These are phyloP conservation scores for Knipowitschia caucasica DNA, from an alignment of 2,797 vertebrate genomes.

Conservation along the genomic window DNA sequence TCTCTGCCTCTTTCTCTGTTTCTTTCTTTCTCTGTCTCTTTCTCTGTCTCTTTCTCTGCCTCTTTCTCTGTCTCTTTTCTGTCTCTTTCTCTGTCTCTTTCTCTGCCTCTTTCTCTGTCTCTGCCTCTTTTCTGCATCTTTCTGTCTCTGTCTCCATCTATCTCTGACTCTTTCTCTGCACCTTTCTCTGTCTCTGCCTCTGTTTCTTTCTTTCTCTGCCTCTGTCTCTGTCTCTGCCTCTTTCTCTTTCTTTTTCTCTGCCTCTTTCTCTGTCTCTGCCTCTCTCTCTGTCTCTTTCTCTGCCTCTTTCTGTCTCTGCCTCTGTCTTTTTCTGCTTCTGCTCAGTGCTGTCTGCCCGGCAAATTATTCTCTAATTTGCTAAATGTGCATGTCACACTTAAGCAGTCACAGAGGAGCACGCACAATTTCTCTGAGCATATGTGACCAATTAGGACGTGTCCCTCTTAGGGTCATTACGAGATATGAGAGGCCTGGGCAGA, in stretches of 20 bases:
- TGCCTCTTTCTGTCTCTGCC: not conserved
- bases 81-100: not conserved
- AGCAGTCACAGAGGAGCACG: not conserved
- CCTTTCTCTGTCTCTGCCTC: not conserved
- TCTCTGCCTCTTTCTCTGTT: not conserved
- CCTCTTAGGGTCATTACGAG: conserved; percentile 47
- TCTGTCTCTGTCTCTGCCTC: not conserved
- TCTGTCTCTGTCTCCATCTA: conserved; percentile 1
- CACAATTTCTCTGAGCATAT: conserved; percentile 14
- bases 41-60: conserved; percentile 3
- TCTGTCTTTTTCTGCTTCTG: conserved; percentile 10
- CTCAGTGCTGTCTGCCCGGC: not conserved
- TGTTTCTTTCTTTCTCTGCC: too few species aligned
- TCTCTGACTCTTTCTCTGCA: too few species aligned
- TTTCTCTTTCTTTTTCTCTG: not conserved
- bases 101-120: too few species aligned
- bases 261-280: not conserved
- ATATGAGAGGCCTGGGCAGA: conserved; percentile 25
- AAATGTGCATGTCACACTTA: conserved; percentile 15
- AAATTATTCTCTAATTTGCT: conserved; percentile 24
- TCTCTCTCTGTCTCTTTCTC: conserved; percentile 3
- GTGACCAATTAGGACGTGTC: conserved; percentile 40
- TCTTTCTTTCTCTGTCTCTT: too few species aligned
- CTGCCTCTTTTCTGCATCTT: too few species aligned
- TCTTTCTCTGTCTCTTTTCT: not conserved